Conservation (phyloP, 2,797 vertebrate species). For the Myotis findleyi region DNA sequence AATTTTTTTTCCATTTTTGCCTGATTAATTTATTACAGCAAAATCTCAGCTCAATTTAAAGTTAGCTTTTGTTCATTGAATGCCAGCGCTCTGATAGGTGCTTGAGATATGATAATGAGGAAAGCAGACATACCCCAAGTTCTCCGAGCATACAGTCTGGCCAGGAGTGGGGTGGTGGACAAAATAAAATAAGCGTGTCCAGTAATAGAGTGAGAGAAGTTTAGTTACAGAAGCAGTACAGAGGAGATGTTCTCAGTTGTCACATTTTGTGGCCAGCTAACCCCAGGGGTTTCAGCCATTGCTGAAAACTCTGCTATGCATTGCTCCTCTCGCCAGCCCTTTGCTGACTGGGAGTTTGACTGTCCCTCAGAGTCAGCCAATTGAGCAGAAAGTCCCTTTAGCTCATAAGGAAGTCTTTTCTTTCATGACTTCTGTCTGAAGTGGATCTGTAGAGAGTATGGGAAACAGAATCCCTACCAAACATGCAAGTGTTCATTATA, state of each 20-base stretch:
- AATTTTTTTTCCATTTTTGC: conserved; percentile 38
- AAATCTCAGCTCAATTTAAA: conserved; percentile 33
- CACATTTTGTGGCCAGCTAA: background rate
- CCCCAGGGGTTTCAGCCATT: background rate
- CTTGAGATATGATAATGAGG: background rate
- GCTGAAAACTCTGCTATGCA: background rate
- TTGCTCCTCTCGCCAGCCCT: background rate
- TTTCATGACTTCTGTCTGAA: background rate
- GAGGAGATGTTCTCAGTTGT: background rate
- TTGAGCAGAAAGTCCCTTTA: background rate
- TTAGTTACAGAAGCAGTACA: background rate
- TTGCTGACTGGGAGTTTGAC: background rate
- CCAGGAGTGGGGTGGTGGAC: background rate
- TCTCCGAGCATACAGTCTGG: background rate
- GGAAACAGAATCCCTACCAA: background rate
- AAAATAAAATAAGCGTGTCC: background rate
- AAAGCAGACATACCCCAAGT: background rate
- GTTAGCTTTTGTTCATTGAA: background rate
- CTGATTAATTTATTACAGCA: background rate
- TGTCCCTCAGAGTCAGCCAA: background rate
- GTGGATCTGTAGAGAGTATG: background rate
- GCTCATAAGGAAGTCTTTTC: background rate
- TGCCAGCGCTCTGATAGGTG: background rate
- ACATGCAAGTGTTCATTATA: background rate
- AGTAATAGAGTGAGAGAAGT: background rate